phyloP scores from a whole-genome alignment of 1,140 invertebrate species.

The Wiebesia pumilae region DNA sequence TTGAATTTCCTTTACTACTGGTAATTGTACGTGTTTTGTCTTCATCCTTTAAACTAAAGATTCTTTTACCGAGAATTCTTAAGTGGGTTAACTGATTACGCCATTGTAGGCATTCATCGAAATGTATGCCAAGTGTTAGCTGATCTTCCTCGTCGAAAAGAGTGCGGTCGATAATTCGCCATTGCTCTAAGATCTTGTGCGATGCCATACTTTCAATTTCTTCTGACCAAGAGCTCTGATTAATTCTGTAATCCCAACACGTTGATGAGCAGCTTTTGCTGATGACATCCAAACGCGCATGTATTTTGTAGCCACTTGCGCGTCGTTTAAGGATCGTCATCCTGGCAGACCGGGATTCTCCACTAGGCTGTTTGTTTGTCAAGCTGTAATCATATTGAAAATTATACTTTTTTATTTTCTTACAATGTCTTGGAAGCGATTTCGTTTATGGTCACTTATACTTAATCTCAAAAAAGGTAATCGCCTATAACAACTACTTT shows the following conservation, averaged over 20 bases:
- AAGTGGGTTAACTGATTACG: constrained; percentile 66
- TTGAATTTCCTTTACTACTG: background rate
- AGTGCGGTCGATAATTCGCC: constrained; percentile 65
- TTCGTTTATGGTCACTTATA: too few species aligned
- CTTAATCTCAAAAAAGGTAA: too few species aligned
- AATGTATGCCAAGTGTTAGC: constrained; percentile 45
- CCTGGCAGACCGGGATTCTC: background rate
- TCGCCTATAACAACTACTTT: too few species aligned
- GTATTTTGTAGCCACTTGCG: background rate
- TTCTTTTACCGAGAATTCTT: constrained; percentile 46
- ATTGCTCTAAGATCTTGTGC: constrained; percentile 64
- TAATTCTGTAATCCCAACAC: constrained; percentile 56
- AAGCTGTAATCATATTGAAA: constrained; percentile 4
- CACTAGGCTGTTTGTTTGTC: background rate
- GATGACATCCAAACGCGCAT: background rate
- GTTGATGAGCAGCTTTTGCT: background rate
- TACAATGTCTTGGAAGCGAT: background rate
- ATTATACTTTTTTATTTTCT: background rate
- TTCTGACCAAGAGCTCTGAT: constrained; percentile 63
- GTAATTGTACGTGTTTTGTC: background rate
- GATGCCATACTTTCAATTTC: constrained; percentile 65
- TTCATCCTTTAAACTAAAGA: too few species aligned
- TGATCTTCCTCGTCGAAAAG: constrained; percentile 64
- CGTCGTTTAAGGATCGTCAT: constrained; percentile 8
- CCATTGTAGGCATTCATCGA: constrained; percentile 71